Conservation (phyloP, 2,888 invertebrate genomes). For the Exocentrus adspersus region DNA sequence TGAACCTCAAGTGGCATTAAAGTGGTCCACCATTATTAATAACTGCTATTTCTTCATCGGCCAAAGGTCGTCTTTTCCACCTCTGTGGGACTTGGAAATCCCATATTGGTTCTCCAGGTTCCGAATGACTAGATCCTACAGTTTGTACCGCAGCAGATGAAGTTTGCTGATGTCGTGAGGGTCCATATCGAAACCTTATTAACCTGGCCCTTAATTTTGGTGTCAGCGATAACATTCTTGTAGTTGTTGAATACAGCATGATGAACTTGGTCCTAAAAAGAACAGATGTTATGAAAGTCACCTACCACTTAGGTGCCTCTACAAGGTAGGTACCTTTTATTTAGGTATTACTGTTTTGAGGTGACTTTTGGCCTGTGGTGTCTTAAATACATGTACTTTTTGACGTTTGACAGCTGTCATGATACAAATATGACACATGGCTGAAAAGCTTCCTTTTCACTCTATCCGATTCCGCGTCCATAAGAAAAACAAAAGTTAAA, state of each 20-base stretch:
- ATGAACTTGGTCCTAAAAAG: conserved; percentile 15
- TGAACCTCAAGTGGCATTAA: conserved; percentile 24
- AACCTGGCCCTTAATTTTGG: conserved; percentile 50
- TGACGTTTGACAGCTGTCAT: too few species aligned
- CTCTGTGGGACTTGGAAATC: conserved; percentile 60
- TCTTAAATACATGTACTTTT: too few species aligned
- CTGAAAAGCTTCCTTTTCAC: too few species aligned
- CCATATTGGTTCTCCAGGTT: conserved; percentile 52
- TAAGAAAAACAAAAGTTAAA: too few species aligned
- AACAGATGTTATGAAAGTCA: too few species aligned
- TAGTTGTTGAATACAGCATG: conserved; percentile 29
- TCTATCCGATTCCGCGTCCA: too few species aligned
- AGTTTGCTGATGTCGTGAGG: conserved; percentile 44
- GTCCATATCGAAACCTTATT: conserved; percentile 60
- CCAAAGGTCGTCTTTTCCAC: conserved; percentile 56
- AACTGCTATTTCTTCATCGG: conserved; percentile 59
- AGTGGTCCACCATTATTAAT: conserved; percentile 61
- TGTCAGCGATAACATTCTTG: conserved; percentile 51
- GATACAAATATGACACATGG: too few species aligned
- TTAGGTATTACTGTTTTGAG: too few species aligned
- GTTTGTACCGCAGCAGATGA: conserved; percentile 8
- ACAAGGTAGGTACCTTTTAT: too few species aligned
- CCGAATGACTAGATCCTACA: conserved; percentile 26
- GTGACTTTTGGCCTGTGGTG: too few species aligned
- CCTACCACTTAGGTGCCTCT: too few species aligned